phyloP scores from a whole-genome alignment of 2,113 vertebrate species.

The Syrrhaptes paradoxus region DNA sequence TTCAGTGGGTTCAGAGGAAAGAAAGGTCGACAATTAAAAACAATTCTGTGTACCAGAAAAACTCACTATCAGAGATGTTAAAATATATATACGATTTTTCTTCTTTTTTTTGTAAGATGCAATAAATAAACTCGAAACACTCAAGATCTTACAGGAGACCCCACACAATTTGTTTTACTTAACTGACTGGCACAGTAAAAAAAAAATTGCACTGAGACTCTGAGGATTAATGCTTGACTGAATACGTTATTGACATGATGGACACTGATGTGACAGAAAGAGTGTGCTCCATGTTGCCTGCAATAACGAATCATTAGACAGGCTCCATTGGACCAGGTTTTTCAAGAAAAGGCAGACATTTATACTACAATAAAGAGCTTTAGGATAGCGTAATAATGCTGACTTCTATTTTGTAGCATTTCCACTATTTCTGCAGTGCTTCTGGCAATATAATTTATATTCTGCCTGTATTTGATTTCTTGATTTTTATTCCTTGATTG shows the following conservation, averaged over 20 bases:
- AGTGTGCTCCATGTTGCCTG: neutral
- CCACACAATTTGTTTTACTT: neutral
- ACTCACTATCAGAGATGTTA: neutral
- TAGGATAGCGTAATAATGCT: neutral
- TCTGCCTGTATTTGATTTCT: neutral
- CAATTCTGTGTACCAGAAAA: neutral
- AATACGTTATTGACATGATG: neutral
- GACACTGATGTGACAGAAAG: neutral
- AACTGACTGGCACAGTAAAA: neutral
- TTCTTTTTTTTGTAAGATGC: neutral
- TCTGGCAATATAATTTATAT: neutral
- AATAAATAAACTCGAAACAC: neutral
- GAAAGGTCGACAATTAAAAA: neutral
- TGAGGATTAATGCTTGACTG: neutral
- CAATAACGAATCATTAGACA: neutral
- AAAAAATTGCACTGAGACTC: neutral
- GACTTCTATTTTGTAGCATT: neutral
- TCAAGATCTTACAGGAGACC: neutral
- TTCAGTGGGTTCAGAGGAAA: neutral
- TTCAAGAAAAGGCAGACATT: neutral
- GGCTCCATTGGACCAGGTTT: neutral
- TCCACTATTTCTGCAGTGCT: neutral
- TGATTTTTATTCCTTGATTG: neutral
- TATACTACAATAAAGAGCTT: neutral
- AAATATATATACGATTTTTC: neutral